phyloP scores from a whole-genome alignment of 1,140 invertebrate species.

The Zeugodacus cucurbitae region DNA sequence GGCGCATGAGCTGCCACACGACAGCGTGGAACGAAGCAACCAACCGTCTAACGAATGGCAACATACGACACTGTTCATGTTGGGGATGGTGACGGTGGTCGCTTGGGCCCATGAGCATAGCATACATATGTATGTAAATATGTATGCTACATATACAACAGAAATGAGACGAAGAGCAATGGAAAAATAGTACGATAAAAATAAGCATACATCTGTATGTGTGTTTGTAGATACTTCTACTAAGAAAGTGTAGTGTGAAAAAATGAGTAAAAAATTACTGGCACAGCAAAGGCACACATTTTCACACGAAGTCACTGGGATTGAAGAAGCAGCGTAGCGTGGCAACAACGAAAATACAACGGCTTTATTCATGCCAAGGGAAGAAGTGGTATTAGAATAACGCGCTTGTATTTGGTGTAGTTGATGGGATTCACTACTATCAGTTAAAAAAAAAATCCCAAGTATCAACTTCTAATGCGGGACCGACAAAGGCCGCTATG shows the following conservation, averaged over 20 bases:
- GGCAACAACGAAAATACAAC: not conserved
- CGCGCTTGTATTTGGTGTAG: not conserved
- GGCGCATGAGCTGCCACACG: not conserved
- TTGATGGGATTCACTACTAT: not conserved
- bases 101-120: not conserved
- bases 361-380: not conserved
- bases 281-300: not conserved
- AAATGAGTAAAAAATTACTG: not conserved
- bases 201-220: not conserved
- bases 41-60: not conserved
- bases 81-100: not conserved
- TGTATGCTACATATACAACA: not conserved
- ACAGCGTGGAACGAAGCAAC: not conserved
- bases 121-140: not conserved
- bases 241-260: not conserved
- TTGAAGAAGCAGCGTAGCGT: not conserved
- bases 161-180: not conserved
- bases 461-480: slow-evolving; percentile 3
- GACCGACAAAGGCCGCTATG: not conserved
- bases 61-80: not conserved
- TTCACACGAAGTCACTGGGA: not conserved
- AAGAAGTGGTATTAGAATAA: not conserved
- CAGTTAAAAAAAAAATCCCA: not conserved
- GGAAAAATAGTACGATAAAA: not conserved
- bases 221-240: not conserved